phyloP scores from a whole-genome alignment of 2,113 vertebrate species.

The Mystacornis crossleyi region DNA sequence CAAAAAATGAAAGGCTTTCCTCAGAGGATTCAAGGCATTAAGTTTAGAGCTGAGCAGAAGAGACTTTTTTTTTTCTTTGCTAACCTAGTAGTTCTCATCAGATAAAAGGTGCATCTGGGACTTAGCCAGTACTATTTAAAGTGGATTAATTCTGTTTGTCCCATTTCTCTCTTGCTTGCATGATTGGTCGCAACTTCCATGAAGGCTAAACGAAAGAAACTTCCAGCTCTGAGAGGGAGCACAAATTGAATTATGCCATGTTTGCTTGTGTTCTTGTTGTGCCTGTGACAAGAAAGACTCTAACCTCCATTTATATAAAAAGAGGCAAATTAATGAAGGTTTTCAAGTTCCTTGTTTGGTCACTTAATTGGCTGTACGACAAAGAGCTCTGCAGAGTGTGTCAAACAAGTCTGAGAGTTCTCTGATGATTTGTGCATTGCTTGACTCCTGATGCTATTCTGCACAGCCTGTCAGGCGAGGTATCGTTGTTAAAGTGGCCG shows the following conservation, averaged over 20 bases:
- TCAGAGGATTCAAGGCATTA: constrained; percentile 10
- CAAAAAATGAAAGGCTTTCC: constrained; percentile 5
- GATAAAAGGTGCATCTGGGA: constrained; percentile 34
- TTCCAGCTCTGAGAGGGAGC: constrained; percentile 33
- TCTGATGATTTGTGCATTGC: constrained; percentile 72
- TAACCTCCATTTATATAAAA: constrained; percentile 63
- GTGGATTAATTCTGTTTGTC: constrained; percentile 41
- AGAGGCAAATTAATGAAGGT: constrained; percentile 76
- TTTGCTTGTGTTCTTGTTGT: constrained; percentile 45
- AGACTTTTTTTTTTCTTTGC: neutral
- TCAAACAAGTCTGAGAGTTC: constrained; percentile 73
- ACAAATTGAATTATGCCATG: constrained; percentile 62
- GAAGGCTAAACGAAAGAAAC: neutral
- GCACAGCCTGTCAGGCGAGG: constrained; percentile 51
- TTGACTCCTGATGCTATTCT: constrained; percentile 65
- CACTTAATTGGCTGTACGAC: constrained; percentile 78
- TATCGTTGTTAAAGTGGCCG: constrained; percentile 73
- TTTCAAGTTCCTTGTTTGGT: constrained; percentile 75
- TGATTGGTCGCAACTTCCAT: neutral
- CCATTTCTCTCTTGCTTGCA: constrained; percentile 17
- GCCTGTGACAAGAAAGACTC: constrained; percentile 44
- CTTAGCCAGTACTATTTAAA: constrained; percentile 13
- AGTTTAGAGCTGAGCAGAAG: neutral
- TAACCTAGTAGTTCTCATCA: constrained; percentile 27
- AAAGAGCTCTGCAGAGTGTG: constrained; percentile 68